Evolutionary conservation across 2,797 vertebrate species (phyloP), one percentile per base, ranked within the genome.

Genomic region (Gymnothorax javanicus): DNA sequence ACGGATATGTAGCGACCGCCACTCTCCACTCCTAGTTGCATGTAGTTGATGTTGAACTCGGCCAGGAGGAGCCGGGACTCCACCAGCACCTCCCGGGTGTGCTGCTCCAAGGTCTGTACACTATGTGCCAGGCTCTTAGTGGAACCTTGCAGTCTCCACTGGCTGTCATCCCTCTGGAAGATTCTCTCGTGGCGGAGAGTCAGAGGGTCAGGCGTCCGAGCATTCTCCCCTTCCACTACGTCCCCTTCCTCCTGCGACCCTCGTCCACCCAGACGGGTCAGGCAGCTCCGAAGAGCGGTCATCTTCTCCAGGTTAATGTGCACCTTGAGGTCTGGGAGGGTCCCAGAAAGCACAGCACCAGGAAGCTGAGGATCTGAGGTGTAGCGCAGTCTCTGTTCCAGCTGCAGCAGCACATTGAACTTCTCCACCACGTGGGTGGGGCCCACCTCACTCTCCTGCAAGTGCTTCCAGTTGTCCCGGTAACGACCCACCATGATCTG

Each of bases 291-390:
- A 20, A 99, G 92, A 4, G 98, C 99, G 0, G 94, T 94, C 93
- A 99, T 97, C 93, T 99, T 99, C 91, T 99, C 98, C 58, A 99
- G 96, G 54, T 99, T 99, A 87, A 99, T 96, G 85, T 99, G 99
- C 73, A 99, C 97, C 93, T 99, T 99, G 69, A 99, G 94, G 91
- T 99, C 99, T 0, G 99, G 99, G 8, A 99, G 88, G 0, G 92
- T 98, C 67, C 98, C 99, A 62, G 98, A 99, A 43, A 99, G 94
- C 88, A 99, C 96, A 0, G 97, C 98, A 7, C 99, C 98, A 0
- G 99, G 99, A n/a, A 98, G 98, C 89, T 97, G 98, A 75, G 99
- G 99, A 87, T 99, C 98, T 2, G 99, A 99, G 0, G 99, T 99
- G 91, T 99, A 99, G 33, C 98, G 97, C 79, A 99, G 92, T 0